Conservation (phyloP, 2,113 vertebrate genomes). For the Alexandromys fortis region DNA sequence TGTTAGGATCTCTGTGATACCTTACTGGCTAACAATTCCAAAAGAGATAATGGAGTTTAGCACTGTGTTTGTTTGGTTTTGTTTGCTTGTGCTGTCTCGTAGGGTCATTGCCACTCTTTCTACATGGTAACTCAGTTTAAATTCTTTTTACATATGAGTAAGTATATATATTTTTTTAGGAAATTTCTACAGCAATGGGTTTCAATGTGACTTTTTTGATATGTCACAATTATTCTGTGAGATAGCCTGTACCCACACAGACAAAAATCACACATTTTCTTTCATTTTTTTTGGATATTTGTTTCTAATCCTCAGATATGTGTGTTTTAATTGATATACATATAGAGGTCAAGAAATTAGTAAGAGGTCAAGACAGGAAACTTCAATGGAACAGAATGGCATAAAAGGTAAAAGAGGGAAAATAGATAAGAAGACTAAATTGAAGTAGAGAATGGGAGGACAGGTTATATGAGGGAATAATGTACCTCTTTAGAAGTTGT, state of each 20-base stretch:
- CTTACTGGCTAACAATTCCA: not conserved
- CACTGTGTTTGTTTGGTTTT: not conserved
- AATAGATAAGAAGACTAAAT: not conserved
- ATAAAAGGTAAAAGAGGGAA: not conserved
- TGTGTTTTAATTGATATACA: not conserved
- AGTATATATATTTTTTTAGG: not conserved
- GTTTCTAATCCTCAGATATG: not conserved
- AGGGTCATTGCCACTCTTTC: not conserved
- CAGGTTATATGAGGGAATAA: not conserved
- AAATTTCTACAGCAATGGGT: not conserved
- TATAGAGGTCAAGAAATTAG: not conserved
- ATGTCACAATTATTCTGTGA: not conserved
- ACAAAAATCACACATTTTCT: not conserved
- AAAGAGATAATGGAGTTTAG: not conserved
- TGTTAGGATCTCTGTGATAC: not conserved
- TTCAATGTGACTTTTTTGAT: not conserved
- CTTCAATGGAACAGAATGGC: not conserved
- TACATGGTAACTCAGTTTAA: not conserved
- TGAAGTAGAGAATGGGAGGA: not conserved
- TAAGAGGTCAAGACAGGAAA: not conserved
- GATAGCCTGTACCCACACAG: not conserved
- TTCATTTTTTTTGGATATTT: no score
- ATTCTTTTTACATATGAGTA: not conserved
- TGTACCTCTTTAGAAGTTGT: not conserved
- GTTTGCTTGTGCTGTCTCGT: not conserved